phyloP scores from a whole-genome alignment of 2,888 invertebrate genomes.

The Pachydiplax longipennis region DNA sequence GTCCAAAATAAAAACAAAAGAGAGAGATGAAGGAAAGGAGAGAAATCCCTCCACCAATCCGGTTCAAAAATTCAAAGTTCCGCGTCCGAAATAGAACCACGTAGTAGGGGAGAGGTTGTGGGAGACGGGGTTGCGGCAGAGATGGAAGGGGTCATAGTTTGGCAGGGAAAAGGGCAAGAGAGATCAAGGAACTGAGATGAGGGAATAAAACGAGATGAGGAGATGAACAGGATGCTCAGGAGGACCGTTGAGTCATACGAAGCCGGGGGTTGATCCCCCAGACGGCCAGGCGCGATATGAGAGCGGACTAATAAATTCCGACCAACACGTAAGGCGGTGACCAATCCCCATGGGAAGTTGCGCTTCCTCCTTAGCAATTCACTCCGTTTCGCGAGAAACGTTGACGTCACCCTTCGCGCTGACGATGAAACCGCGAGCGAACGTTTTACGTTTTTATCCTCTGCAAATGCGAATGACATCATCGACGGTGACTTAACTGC shows the following conservation, averaged over 20 bases:
- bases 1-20: constrained; percentile 15
- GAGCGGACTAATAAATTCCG: background rate
- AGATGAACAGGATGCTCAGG: background rate
- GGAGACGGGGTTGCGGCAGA: background rate
- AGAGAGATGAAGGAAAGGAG: background rate
- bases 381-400: background rate
- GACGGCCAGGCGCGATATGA: background rate
- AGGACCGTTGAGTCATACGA: background rate
- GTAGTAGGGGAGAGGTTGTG: background rate
- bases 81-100: background rate
- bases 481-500: too few relatives aligned
- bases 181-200: background rate
- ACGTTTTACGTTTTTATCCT: too few relatives aligned
- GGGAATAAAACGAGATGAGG: background rate
- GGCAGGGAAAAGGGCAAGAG: background rate
- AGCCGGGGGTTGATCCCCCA: background rate
- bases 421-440: too few relatives aligned
- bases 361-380: background rate
- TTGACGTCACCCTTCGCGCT: background rate
- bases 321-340: background rate
- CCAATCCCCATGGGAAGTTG: background rate
- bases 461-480: too few relatives aligned
- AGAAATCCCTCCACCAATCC: background rate
- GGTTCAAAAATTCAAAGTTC: background rate
- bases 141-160: background rate